Percentiles rank a stretch among this genome's conserved stretches.
These are phyloP conservation scores for Microtus montanus DNA, from an alignment of 2,113 vertebrate species.

Conservation along the genomic window DNA sequence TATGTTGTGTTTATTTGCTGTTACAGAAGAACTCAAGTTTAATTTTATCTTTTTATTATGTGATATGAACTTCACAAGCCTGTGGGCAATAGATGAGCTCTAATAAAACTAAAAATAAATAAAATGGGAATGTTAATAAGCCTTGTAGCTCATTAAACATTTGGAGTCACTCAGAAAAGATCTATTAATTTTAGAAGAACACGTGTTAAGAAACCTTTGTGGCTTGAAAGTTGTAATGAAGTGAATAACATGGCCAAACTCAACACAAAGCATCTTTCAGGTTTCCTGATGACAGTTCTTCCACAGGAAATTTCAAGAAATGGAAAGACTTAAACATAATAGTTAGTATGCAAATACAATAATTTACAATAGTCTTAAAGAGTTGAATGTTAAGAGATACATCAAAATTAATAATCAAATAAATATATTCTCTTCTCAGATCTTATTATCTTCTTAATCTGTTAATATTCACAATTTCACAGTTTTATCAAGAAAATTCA, in stretches of 20 bases:
- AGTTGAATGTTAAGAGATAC: conserved; percentile 63
- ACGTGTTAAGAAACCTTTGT: conserved; percentile 71
- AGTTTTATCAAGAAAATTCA: conserved; percentile 11
- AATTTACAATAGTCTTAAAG: conserved; percentile 69
- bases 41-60: conserved; percentile 70
- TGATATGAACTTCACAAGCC: conserved; percentile 39
- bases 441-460: conserved; percentile 57
- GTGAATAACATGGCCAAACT: conserved; percentile 80
- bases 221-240: conserved; percentile 79
- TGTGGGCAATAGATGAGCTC: conserved; percentile 61
- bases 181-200: conserved; percentile 83
- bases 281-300: conserved; percentile 80
- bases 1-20: conserved; percentile 51
- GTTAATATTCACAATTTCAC: conserved; percentile 50
- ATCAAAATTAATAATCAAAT: background rate
- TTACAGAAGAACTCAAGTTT: conserved; percentile 61
- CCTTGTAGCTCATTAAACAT: conserved; percentile 79
- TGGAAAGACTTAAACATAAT: conserved; percentile 76
- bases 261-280: conserved; percentile 66
- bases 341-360: conserved; percentile 81
- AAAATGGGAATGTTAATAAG: conserved; percentile 68
- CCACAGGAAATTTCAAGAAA: conserved; percentile 78
- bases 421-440: conserved; percentile 66
- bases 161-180: conserved; percentile 75
- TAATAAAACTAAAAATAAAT: conserved; percentile 75